Conservation (phyloP, 2,888 invertebrate genomes). For the Agrotis clavis region DNA sequence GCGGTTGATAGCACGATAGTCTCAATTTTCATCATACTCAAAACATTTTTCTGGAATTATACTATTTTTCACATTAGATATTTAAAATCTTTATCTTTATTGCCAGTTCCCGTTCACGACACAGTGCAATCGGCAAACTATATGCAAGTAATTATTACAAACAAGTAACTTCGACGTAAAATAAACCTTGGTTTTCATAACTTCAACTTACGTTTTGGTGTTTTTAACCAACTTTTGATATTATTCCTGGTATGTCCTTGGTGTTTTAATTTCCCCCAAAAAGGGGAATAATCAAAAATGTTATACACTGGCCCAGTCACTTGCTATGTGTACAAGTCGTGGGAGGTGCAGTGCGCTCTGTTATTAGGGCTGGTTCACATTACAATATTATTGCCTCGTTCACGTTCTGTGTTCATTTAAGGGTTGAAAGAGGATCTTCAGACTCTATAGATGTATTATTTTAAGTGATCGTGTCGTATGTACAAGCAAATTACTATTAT, state of each 20-base stretch:
- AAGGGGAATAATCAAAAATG: background rate
- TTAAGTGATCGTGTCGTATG: constrained; percentile 3
- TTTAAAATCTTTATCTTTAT: too few relatives aligned
- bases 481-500: background rate
- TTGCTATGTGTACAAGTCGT: constrained; percentile 23
- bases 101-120: background rate
- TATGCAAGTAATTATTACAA: background rate
- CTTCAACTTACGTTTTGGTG: background rate
- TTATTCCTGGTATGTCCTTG: too few relatives aligned
- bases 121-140: background rate
- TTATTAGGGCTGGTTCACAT: constrained; percentile 30
- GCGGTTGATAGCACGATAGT: too few relatives aligned
- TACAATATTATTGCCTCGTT: constrained; percentile 37
- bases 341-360: constrained; percentile 41
- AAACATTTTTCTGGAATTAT: too few relatives aligned
- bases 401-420: constrained; percentile 30
- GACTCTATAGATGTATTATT: background rate
- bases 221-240: too few relatives aligned
- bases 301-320: background rate
- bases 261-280: background rate
- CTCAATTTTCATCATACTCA: too few relatives aligned
- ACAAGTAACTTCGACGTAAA: background rate
- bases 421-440: constrained; percentile 5
- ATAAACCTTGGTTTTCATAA: background rate
- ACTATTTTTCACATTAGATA: too few relatives aligned